Evolutionary conservation across 1,140 invertebrate species (phyloP), one percentile per base, ranked within the genome.

Genomic region (Coboldia fuscipes): DNA sequence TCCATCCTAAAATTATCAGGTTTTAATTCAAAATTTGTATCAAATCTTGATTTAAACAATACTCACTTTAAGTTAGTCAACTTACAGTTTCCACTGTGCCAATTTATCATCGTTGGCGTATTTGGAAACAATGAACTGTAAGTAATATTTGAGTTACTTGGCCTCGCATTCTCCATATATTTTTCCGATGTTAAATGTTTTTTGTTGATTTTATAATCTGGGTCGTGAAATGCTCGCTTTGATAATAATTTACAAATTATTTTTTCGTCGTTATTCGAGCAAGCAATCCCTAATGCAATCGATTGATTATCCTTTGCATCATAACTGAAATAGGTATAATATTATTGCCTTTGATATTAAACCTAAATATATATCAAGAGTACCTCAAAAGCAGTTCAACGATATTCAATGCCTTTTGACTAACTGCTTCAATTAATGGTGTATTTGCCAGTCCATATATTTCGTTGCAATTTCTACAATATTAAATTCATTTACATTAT

Each of bases 221-320:
- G 77, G 54, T 89, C 83, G 0, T 77, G 66, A 49, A 80, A 70
- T 0, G 79, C 75, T 58, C 71, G 48, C 17, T 49, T 44, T n/a
- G 46, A 42, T n/a, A 48, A 19, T 5, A 47, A 37, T 4, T 45
- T 41, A 30, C 45, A 48, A 1, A 57, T 38, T 21, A 58, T 40
- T 1, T 42, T 37, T 33, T 54, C 51, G 40, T 56, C 48, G 7
- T 41, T 43, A 12, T 45, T 43, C 4, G 36, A 40, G 14, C 54
- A 45, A 14, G 52, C 50, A 21, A 54, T 46, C 17, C 43, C 38
- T 22, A 94, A 58, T 9, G 88, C 88, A 40, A 72, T 68, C 36
- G 81, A 79, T 26, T 86, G 75, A 31, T 84, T 74, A 58, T 97
- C 93, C 10, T 73, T 61, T 3, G 89, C 88, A n/a, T 84, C 83